Evolutionary conservation across 1,140 invertebrate species (phyloP), one percentile per base, ranked within the genome.

Genomic region (Metopolophium dirhodum): DNA sequence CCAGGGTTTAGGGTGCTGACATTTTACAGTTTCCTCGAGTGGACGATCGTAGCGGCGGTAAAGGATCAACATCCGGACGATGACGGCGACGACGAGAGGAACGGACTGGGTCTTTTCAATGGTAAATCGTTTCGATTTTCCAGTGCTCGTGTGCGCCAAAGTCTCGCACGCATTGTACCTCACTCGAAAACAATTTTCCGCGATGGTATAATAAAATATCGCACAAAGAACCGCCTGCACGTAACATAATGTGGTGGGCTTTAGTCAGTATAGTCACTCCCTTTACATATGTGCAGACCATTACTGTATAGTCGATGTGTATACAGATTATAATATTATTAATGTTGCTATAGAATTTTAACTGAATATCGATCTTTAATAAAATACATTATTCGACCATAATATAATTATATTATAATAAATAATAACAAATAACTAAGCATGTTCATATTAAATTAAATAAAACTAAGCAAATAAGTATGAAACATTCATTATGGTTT

Each of bases 31-130:
- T 68, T 91, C 41, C 61, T 91, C 45, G 49, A 91, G 90, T 91
- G 90, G 57, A 91, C 90, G 61, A 45, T 20, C 47, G 86, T 77
- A n/a, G 90, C 61, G 4, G 54, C 30, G 18, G 41, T 11, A 37
- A 61, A 90, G 57, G 89, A 90, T 30, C 54, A 90, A 90, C 89
- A 90, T 90, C 89, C 89, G 90, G 90, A 88, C 30, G 86, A 35
- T 49, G 86, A 35, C 86, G 47, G n/a, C 20, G 11, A 88, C 86
- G 30, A 87, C 45, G 49, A 26, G 26, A 87, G 14, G 30, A 49
- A n/a, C 85, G 45, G 18, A 18, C 41, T 4, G 45, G 86, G 86
- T 51, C 47, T 88, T 51, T 88, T 49, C 30, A 51, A 35, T 51
- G 47, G 86, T 9, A 51, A 88, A 51, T 51, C 86, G 86, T 88